Percentiles rank a stretch among this genome's conserved stretches.
Evolutionary conservation across 2,888 invertebrate species (phyloP).

Genomic region (Caenorhabditis sp.): DNA sequence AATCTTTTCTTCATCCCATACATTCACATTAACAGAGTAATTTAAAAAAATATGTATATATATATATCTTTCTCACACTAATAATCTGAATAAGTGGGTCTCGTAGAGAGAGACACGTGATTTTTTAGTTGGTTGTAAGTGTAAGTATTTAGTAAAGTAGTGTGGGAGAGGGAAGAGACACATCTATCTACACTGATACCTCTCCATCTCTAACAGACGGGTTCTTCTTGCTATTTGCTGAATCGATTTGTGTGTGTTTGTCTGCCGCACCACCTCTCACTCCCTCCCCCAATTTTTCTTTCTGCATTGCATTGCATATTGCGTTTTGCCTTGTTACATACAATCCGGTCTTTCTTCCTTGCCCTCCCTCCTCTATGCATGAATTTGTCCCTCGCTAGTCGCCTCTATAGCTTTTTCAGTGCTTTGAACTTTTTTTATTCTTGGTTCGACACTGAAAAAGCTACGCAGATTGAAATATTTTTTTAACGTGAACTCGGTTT

Average conservation of each 20-base stretch:
- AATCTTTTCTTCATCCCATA: neutral
- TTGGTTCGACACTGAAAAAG: no score
- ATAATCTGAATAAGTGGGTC: neutral
- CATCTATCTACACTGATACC: neutral
- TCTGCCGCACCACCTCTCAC: neutral
- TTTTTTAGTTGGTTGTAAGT: no score
- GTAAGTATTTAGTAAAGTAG: neutral
- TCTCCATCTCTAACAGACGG: neutral
- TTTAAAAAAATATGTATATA: neutral
- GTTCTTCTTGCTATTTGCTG: neutral
- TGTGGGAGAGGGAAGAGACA: neutral
- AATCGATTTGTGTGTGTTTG: neutral
- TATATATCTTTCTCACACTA: neutral
- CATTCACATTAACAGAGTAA: neutral
- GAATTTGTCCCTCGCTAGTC: neutral
- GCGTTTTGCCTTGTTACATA: neutral
- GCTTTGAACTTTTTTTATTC: neutral
- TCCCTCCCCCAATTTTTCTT: neutral
- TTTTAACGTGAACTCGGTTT: no score
- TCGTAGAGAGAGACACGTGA: neutral
- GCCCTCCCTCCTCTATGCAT: neutral
- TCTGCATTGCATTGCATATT: neutral
- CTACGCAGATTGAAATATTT: no score
- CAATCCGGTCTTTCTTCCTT: constrained; percentile 6
- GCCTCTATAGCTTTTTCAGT: neutral